phyloP scores from a whole-genome alignment of 2,797 vertebrate genomes.

The Pseudocheirus occidentalis region DNA sequence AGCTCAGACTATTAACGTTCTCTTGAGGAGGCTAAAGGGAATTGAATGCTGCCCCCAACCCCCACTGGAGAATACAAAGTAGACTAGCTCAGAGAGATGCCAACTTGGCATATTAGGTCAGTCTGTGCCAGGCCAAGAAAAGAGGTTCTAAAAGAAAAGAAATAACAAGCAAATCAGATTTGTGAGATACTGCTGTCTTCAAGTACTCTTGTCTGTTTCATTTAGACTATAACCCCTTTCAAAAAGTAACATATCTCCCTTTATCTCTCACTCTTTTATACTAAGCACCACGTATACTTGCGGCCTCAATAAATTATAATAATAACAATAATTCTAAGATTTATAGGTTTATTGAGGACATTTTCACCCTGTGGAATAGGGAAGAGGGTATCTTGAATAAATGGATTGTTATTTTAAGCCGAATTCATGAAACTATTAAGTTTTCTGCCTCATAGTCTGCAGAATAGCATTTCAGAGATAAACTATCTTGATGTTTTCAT shows the following conservation, averaged over 20 bases:
- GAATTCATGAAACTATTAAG: constrained; percentile 85
- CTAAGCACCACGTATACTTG: background rate
- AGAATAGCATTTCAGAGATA: constrained; percentile 83
- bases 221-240: constrained; percentile 43
- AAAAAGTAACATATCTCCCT: constrained; percentile 12
- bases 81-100: constrained; percentile 36
- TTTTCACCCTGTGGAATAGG: constrained; percentile 69
- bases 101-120: background rate
- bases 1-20: background rate
- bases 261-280: background rate
- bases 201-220: constrained; percentile 2
- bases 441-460: constrained; percentile 78
- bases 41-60: background rate
- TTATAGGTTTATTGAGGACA: constrained; percentile 74
- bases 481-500: constrained; percentile 86
- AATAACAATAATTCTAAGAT: constrained; percentile 61
- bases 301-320: constrained; percentile 43
- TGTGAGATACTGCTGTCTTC: constrained; percentile 54
- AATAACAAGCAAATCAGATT: constrained; percentile 53
- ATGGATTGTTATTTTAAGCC: constrained; percentile 83
- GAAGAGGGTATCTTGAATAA: constrained; percentile 78
- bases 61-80: constrained; percentile 24
- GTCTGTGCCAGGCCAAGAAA: constrained; percentile 27
- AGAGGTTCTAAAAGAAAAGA: constrained; percentile 49
- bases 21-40: background rate